These are phyloP conservation scores for Garrulus glandarius DNA, from an alignment of 2,797 vertebrate genomes.

Conservation along the genomic window DNA sequence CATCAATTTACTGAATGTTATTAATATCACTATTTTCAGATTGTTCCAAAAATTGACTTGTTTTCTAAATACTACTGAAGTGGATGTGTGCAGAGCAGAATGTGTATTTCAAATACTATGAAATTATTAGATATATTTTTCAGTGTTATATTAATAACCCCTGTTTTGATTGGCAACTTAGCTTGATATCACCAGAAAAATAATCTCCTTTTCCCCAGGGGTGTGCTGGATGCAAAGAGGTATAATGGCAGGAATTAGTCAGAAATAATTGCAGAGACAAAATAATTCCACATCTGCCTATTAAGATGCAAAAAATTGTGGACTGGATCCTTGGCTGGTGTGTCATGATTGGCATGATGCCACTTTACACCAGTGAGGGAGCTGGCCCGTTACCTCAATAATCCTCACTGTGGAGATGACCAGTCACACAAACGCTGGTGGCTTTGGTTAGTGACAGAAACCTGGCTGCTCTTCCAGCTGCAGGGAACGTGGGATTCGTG, in stretches of 20 bases:
- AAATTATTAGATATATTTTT: slow-evolving; percentile 1
- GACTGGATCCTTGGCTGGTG: background rate
- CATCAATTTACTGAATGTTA: slow-evolving; percentile 13
- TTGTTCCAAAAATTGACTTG: slow-evolving; percentile 8
- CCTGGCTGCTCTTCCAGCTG: slow-evolving; percentile 47
- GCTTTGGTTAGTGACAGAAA: slow-evolving; percentile 56
- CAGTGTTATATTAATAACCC: background rate
- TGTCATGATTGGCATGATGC: background rate
- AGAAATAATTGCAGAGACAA: slow-evolving; percentile 19
- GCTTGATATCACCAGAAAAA: background rate
- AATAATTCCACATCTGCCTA: background rate
- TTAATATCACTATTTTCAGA: slow-evolving; percentile 2
- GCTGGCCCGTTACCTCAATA: background rate
- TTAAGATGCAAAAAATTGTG: background rate
- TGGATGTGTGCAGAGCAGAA: background rate
- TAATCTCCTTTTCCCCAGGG: background rate
- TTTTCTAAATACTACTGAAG: slow-evolving; percentile 34
- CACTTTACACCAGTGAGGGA: background rate
- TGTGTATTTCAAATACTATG: background rate
- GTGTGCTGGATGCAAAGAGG: background rate
- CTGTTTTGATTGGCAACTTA: slow-evolving; percentile 12
- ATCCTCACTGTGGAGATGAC: background rate
- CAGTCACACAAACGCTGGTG: background rate
- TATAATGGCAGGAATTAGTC: slow-evolving; percentile 24
- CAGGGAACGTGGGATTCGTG: slow-evolving; percentile 24